phyloP scores from a whole-genome alignment of 2,797 vertebrate species.

The Chanos chanos region DNA sequence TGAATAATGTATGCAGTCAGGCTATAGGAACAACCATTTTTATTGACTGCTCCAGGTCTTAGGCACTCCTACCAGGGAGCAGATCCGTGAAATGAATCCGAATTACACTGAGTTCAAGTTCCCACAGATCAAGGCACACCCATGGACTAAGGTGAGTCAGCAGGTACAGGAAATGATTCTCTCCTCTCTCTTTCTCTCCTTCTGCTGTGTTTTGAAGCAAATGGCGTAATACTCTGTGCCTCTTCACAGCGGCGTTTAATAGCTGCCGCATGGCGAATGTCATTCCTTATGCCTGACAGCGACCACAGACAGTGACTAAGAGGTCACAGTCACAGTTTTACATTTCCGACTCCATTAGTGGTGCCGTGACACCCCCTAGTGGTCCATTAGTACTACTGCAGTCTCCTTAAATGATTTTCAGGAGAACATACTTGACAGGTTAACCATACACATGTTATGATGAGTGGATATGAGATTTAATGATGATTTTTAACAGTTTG shows the following conservation, averaged over 20 bases:
- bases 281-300: too few relatives aligned
- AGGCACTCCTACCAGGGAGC: conserved; percentile 84
- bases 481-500: too few relatives aligned
- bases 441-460: too few relatives aligned
- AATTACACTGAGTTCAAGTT: conserved; percentile 90
- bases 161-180: not conserved
- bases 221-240: too few relatives aligned
- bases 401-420: too few relatives aligned
- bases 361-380: conserved; percentile 16
- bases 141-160: conserved; percentile 84
- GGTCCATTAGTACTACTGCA: not conserved
- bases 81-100: conserved; percentile 89
- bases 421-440: too few relatives aligned
- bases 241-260: too few relatives aligned
- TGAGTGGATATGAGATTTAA: too few relatives aligned
- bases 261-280: too few relatives aligned
- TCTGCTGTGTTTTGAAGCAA: not conserved
- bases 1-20: not conserved
- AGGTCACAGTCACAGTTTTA: not conserved
- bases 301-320: too few relatives aligned
- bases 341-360: not conserved
- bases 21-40: not conserved
- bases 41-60: conserved; percentile 61
- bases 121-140: conserved; percentile 87
- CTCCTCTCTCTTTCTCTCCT: not conserved